phyloP scores from a whole-genome alignment of 2,888 invertebrate species.

The Cataglyphis cursor region DNA sequence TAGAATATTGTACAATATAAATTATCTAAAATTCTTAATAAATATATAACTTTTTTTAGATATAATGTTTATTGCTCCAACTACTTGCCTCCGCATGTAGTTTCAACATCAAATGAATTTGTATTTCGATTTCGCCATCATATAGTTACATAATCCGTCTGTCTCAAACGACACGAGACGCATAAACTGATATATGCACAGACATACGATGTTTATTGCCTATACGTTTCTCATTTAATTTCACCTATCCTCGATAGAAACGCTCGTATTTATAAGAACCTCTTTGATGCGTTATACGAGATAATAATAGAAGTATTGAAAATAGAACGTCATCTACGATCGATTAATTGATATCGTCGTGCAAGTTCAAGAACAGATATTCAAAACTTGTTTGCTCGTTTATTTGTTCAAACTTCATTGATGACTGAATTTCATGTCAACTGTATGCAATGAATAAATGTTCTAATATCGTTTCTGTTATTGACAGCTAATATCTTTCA shows the following conservation, averaged over 20 bases:
- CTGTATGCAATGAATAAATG: neutral
- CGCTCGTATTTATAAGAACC: slow-evolving; percentile 25
- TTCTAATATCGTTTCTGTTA: neutral
- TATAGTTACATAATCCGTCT: neutral
- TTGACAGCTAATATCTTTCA: neutral
- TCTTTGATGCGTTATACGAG: slow-evolving; percentile 1
- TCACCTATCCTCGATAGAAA: neutral
- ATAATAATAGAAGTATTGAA: slow-evolving; percentile 24
- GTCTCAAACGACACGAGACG: neutral
- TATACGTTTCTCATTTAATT: slow-evolving; percentile 23
- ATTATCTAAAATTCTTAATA: neutral
- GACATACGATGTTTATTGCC: neutral
- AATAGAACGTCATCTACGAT: slow-evolving; percentile 14
- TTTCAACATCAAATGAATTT: slow-evolving; percentile 1
- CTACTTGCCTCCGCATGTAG: neutral
- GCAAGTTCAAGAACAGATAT: slow-evolving; percentile 17
- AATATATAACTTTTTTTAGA: neutral
- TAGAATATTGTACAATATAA: neutral
- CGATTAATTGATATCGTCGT: slow-evolving; percentile 20
- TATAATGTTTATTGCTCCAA: neutral
- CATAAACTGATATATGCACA: neutral
- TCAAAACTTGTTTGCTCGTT: neutral
- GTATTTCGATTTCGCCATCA: neutral
- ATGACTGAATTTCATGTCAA: neutral
- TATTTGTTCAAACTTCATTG: neutral